Conservation (phyloP, 1,140 invertebrate species). For the Heliconius hermathena region DNA sequence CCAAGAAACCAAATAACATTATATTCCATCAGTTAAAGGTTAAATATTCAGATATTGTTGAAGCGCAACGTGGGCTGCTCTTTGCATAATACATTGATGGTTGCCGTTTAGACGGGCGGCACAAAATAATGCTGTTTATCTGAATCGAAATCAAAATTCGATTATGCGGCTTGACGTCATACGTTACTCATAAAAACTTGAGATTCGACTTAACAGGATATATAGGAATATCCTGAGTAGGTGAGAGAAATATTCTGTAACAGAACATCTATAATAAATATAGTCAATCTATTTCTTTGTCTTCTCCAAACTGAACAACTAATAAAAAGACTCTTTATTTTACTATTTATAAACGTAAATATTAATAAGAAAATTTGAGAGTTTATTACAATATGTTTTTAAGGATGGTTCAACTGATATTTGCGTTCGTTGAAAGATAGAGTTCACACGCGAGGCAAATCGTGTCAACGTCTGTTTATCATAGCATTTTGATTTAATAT, state of each 20-base stretch:
- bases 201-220: not conserved
- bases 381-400: not conserved
- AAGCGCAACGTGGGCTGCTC: conserved; percentile 46
- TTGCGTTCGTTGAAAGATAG: conserved; percentile 33
- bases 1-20: conserved; percentile 46
- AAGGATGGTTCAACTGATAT: not conserved
- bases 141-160: conserved; percentile 54
- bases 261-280: not conserved
- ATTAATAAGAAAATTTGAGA: not conserved
- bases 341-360: not conserved
- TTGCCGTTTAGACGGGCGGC: conserved; percentile 41
- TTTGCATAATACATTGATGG: conserved; percentile 74
- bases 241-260: not conserved
- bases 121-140: conserved; percentile 49
- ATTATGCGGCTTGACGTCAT: conserved; percentile 46
- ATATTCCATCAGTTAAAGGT: conserved; percentile 62
- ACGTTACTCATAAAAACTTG: not conserved
- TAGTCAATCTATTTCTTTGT: not conserved
- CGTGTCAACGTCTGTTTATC: conserved; percentile 71
- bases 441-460: conserved; percentile 53
- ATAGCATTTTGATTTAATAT: conserved; percentile 71
- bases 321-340: not conserved
- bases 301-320: not conserved
- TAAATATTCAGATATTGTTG: conserved; percentile 63
- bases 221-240: not conserved